A percentile compares a stretch with the other conserved stretches of the same genome.
phyloP scores from a whole-genome alignment of 2,113 vertebrate genomes.

The Coracopsis vasa region DNA sequence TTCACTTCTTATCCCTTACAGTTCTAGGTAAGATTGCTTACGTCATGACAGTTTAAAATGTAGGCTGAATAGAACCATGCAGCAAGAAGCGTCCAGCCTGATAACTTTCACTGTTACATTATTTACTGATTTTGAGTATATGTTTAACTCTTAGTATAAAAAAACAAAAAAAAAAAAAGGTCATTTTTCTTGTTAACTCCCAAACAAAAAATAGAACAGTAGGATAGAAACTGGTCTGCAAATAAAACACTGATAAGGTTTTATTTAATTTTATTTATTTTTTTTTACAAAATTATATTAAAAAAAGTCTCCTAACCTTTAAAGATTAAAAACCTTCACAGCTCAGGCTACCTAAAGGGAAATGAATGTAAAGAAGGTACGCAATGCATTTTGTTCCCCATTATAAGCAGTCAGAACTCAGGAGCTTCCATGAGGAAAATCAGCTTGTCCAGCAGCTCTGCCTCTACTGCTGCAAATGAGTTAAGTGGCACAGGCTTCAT shows the following conservation, averaged over 20 bases:
- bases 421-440: not conserved
- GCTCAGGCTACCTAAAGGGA: not conserved
- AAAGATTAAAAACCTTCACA: not conserved
- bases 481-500: not conserved
- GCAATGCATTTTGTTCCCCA: not conserved
- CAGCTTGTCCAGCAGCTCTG: not conserved
- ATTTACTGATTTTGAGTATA: not conserved
- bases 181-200: not conserved
- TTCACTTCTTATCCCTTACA: not conserved
- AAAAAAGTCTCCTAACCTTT: not conserved
- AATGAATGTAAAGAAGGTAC: not conserved
- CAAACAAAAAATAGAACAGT: not conserved
- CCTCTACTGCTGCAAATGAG: not conserved
- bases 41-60: fast-evolving
- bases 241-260: not conserved
- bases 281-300: not conserved
- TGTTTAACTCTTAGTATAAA: not conserved
- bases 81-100: not conserved
- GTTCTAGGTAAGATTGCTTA: not conserved
- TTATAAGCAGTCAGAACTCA: not conserved
- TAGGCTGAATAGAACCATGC: not conserved
- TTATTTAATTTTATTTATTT: not conserved
- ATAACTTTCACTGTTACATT: not conserved
- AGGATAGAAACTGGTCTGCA: not conserved
- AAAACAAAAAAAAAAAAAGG: not conserved